A percentile compares a stretch with the other conserved stretches of the same genome.
These are phyloP conservation scores for Hyphantria cunea DNA, from an alignment of 1,140 invertebrate genomes.

Conservation along the genomic window DNA sequence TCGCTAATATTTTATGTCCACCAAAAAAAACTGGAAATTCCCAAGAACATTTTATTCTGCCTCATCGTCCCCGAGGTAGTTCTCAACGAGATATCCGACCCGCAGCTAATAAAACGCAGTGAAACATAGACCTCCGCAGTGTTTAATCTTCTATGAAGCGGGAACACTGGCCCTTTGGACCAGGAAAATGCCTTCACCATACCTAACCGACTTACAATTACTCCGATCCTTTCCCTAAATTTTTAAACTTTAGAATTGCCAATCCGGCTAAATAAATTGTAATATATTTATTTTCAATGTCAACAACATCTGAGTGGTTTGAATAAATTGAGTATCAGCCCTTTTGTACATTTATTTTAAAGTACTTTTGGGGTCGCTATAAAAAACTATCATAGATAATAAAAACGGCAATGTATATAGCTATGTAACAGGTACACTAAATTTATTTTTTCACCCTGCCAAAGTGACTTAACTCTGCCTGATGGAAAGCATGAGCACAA, in stretches of 20 bases:
- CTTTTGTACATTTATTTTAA: no score
- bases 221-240: neutral
- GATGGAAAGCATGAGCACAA: no score
- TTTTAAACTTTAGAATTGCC: neutral
- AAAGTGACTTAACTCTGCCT: no score
- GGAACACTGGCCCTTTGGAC: conserved; percentile 26
- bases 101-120: conserved; percentile 30
- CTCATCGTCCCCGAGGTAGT: conserved; percentile 4
- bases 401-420: no score
- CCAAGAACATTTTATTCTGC: conserved; percentile 9
- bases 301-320: no score
- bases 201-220: conserved; percentile 1
- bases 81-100: conserved; percentile 1
- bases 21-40: no score
- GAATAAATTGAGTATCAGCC: no score
- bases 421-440: no score
- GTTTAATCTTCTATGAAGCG: conserved; percentile 36
- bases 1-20: no score
- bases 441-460: no score
- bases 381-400: no score
- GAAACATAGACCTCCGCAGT: conserved; percentile 29
- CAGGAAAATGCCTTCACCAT: conserved; percentile 16
- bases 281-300: neutral
- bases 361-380: no score
- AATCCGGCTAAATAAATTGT: neutral